Percentiles rank a stretch among this genome's conserved stretches.
These are phyloP conservation scores for Lypha dubia DNA, from an alignment of 2,888 invertebrate genomes.

Conservation along the genomic window DNA sequence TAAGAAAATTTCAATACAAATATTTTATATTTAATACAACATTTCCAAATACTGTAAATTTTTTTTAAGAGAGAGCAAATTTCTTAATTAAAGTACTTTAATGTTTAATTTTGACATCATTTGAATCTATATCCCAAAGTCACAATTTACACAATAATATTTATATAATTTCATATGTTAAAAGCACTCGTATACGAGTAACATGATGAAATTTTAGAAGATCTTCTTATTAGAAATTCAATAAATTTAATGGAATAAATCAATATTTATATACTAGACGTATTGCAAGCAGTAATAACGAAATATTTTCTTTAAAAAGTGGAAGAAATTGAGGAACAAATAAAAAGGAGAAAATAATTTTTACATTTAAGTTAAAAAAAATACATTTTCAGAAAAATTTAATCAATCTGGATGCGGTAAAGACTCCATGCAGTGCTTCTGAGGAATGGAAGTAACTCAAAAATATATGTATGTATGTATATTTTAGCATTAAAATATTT, in stretches of 20 bases:
- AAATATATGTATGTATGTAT: too few relatives aligned
- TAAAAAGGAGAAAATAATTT: not conserved
- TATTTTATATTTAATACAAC: too few relatives aligned
- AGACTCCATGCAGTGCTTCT: too few relatives aligned
- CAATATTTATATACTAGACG: not conserved
- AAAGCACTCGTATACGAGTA: not conserved
- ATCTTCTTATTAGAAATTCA: constrained; percentile 15
- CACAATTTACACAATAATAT: not conserved
- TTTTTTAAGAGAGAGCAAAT: too few relatives aligned
- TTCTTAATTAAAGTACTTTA: not conserved
- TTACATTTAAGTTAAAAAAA: too few relatives aligned
- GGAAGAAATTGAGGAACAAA: not conserved
- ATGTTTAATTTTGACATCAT: not conserved
- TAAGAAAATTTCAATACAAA: too few relatives aligned
- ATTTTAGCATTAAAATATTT: too few relatives aligned
- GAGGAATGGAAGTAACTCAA: too few relatives aligned
- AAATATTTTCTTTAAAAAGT: not conserved
- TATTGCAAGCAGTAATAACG: not conserved
- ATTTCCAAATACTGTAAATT: not conserved
- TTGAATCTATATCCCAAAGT: not conserved
- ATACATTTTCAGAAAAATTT: too few relatives aligned
- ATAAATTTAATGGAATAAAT: not conserved
- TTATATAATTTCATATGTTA: not conserved
- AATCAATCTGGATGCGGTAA: too few relatives aligned
- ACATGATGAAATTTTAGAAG: constrained; percentile 7